phyloP scores from a whole-genome alignment of 2,888 invertebrate species.

The Athalia rosae region DNA sequence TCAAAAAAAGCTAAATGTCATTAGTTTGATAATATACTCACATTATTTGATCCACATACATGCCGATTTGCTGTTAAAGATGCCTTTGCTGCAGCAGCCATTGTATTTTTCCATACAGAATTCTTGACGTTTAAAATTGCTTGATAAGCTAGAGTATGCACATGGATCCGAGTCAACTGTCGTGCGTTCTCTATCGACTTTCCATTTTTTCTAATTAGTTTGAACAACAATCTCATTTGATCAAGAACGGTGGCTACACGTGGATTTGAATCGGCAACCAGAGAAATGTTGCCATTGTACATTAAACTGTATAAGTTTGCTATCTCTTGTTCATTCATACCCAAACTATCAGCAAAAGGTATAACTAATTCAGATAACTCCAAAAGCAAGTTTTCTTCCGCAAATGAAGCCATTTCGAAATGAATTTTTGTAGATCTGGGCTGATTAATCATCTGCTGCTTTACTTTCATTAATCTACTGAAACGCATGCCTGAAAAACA shows the following conservation, averaged over 20 bases:
- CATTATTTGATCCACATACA: conserved; percentile 83
- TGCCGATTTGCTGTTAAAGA: conserved; percentile 88
- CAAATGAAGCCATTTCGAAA: conserved; percentile 92
- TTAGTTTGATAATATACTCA: conserved; percentile 63
- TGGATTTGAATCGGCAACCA: conserved; percentile 87
- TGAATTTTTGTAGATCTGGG: conserved; percentile 80
- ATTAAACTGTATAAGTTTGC: conserved; percentile 84
- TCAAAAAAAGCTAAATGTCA: background rate
- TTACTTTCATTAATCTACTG: conserved; percentile 79
- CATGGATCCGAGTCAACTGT: conserved; percentile 84
- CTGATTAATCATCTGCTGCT: conserved; percentile 80
- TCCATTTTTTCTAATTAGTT: conserved; percentile 75
- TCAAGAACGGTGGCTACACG: conserved; percentile 87
- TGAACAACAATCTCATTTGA: conserved; percentile 85
- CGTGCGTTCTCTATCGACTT: conserved; percentile 74
- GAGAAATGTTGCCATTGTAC: conserved; percentile 81
- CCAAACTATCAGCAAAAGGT: conserved; percentile 86
- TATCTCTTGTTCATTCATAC: conserved; percentile 93
- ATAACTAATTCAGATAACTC: conserved; percentile 82
- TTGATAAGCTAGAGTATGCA: conserved; percentile 92
- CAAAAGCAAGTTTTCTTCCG: conserved; percentile 81
- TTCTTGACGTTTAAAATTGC: conserved; percentile 83
- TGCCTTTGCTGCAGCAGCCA: conserved; percentile 88
- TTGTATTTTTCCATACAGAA: conserved; percentile 85
- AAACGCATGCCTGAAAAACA: conserved; percentile 78